A percentile compares a stretch with the other conserved stretches of the same genome.
Evolutionary conservation across 2,113 vertebrate species (phyloP).

Genomic region (Engraulis encrasicolus): DNA sequence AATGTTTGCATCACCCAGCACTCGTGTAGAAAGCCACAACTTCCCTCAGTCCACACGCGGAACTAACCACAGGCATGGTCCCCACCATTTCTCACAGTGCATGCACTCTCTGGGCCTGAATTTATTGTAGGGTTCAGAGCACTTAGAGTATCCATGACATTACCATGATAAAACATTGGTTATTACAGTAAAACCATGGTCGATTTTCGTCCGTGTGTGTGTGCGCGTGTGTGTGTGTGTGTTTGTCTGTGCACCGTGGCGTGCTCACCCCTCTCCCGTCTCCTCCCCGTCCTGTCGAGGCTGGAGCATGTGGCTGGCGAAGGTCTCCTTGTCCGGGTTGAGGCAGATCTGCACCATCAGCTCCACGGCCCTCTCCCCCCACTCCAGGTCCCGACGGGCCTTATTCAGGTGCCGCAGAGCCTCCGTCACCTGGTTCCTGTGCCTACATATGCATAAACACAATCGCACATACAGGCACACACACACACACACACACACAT

Average conservation of each 20-base stretch:
- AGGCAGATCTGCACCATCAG: slow-evolving; percentile 73
- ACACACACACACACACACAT: neutral
- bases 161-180: no score
- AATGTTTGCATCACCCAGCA: no score
- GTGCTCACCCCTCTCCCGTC: slow-evolving; percentile 67
- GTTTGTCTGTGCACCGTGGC: neutral
- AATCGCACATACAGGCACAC: neutral
- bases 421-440: slow-evolving; percentile 60
- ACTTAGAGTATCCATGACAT: no score
- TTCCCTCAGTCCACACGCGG: no score
- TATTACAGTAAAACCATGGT: no score
- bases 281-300: slow-evolving; percentile 47
- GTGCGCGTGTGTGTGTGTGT: neutral
- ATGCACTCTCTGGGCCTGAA: no score
- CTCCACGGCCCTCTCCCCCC: slow-evolving; percentile 64
- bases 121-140: no score
- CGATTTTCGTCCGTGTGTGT: no score
- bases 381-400: slow-evolving; percentile 66
- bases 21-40: no score
- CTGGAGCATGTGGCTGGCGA: slow-evolving; percentile 71
- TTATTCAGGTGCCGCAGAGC: slow-evolving; percentile 70
- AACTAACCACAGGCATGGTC: no score
- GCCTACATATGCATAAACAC: slow-evolving; percentile 50
- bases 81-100: no score
- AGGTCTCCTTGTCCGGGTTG: slow-evolving; percentile 72